Base-by-base conservation (phyloP, 2,888 invertebrate genomes). In the Orchesellides sinensis region DNA sequence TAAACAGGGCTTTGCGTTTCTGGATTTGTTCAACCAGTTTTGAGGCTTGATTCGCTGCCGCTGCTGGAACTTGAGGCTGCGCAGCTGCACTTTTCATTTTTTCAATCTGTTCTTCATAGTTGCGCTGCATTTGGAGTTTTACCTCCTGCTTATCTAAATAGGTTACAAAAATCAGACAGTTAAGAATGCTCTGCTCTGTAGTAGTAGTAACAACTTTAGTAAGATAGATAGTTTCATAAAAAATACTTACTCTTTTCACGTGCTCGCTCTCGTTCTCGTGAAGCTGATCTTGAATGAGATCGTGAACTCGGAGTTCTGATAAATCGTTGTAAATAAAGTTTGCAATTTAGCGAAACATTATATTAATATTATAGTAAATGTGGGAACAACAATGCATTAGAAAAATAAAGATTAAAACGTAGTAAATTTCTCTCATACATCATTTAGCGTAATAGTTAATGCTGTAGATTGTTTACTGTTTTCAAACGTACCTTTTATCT, bases 1-100 rank as follows among this genome's bases (percentile, higher is more conserved):
- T 94, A 98, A 98, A 98, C 21, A 98, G 91, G 69, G 97, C 91
- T 91, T 98, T 98, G 69, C 98, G 92, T 90, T 98, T 97, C 89
- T 98, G 96, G 85, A 97, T 94, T 90, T 96, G 96, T 88, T 97
- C 95, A 6, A 96, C 93, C 89, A 97, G 95, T 89, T 95, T 95
- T 84, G 94, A 93, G 49, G 95, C 93, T 89, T 94, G 93, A 40
- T 93, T 92, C 0, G 95, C 94, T 90, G 69, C 25, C 3, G 73
- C 19, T 2, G 32, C 56, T 2, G 83, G 83, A 45, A 75, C 80
- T 52, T 45, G n/a, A 3, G 52, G 59, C 17, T 72, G 56, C 5
- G 27, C 6, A 14, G 47, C 14, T 5, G 79, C 72, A 49, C 29
- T 80, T 45, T 73, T 77, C 56, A 85, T 82, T 52, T 84, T 84